These are phyloP conservation scores for Theretra japonica DNA, from an alignment of 2,888 invertebrate genomes.

Conservation along the genomic window DNA sequence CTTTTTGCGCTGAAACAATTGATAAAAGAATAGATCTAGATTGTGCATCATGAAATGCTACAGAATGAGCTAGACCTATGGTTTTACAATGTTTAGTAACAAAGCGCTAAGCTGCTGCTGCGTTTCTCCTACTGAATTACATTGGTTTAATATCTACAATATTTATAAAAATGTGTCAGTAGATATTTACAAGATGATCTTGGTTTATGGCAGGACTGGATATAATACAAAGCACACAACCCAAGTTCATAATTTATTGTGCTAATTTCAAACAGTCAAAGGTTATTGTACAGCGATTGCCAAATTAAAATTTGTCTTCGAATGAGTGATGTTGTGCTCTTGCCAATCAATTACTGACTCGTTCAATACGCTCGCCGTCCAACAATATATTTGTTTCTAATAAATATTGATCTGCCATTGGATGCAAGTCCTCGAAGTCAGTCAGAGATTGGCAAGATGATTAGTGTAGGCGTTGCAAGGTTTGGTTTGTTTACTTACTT, in stretches of 20 bases:
- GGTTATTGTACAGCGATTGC: slow-evolving; percentile 48
- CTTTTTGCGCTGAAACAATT: slow-evolving; percentile 80
- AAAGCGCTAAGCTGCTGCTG: slow-evolving; percentile 38
- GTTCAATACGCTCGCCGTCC: slow-evolving; percentile 32
- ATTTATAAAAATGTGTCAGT: slow-evolving; percentile 34
- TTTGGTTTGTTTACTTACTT: slow-evolving; percentile 86
- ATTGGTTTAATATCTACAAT: slow-evolving; percentile 49
- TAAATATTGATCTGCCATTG: slow-evolving; percentile 33
- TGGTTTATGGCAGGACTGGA: slow-evolving; percentile 23
- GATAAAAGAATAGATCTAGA: slow-evolving; percentile 61
- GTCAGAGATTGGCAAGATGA: slow-evolving; percentile 50
- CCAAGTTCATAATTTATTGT: slow-evolving; percentile 33
- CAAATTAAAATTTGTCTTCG: slow-evolving; percentile 48
- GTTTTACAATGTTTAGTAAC: slow-evolving; percentile 40
- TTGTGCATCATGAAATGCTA: slow-evolving; percentile 42
- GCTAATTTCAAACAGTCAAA: slow-evolving; percentile 40
- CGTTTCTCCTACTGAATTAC: slow-evolving; percentile 24
- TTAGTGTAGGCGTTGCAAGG: slow-evolving; percentile 49
- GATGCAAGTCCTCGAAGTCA: slow-evolving; percentile 30
- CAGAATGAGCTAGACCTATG: slow-evolving; percentile 31
- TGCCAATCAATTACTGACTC: slow-evolving; percentile 59
- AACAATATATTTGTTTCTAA: slow-evolving; percentile 31
- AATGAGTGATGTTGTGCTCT: slow-evolving; percentile 49
- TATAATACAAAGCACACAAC: slow-evolving; percentile 19
- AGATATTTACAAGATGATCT: slow-evolving; percentile 36